Conservation (phyloP, 1,140 invertebrate genomes). For the Drosophila mojavensis region DNA sequence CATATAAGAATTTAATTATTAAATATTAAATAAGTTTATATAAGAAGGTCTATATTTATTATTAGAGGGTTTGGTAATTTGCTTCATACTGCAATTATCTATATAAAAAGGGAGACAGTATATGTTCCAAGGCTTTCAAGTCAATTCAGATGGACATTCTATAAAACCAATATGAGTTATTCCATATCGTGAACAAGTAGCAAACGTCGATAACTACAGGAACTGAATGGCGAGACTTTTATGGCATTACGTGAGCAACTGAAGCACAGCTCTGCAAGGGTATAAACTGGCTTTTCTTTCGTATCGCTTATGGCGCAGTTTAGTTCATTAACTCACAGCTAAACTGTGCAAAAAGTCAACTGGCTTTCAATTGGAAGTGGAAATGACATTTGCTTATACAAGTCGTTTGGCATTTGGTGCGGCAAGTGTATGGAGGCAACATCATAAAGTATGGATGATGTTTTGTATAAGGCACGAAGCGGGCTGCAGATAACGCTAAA, state of each 20-base stretch:
- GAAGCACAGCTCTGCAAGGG: not conserved
- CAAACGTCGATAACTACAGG: not conserved
- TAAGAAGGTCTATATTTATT: too few relatives aligned
- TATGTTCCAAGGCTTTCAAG: too few relatives aligned
- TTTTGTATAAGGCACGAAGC: conserved; percentile 20
- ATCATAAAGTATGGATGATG: conserved; percentile 6
- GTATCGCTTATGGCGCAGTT: not conserved
- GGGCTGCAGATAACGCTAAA: conserved; percentile 14
- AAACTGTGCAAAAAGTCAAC: conserved; percentile 19
- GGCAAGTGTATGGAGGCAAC: conserved; percentile 18
- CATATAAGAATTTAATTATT: too few relatives aligned
- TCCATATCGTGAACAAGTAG: not conserved
- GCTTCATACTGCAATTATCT: too few relatives aligned
- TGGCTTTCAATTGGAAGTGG: conserved; percentile 19
- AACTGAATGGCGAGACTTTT: not conserved
- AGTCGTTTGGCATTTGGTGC: conserved; percentile 2
- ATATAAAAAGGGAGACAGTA: too few relatives aligned
- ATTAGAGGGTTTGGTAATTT: too few relatives aligned
- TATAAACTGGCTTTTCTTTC: not conserved
- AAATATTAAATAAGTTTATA: too few relatives aligned
- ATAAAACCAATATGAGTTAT: too few relatives aligned
- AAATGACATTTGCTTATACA: conserved; percentile 18
- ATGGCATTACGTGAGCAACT: conserved; percentile 2
- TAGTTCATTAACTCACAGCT: conserved; percentile 1
- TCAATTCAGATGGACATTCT: too few relatives aligned